Percentiles rank a stretch among this genome's conserved stretches.
Evolutionary conservation across 64 coral and sea anemone species (phyloP).

Genomic region (Montipora efflorescens): DNA sequence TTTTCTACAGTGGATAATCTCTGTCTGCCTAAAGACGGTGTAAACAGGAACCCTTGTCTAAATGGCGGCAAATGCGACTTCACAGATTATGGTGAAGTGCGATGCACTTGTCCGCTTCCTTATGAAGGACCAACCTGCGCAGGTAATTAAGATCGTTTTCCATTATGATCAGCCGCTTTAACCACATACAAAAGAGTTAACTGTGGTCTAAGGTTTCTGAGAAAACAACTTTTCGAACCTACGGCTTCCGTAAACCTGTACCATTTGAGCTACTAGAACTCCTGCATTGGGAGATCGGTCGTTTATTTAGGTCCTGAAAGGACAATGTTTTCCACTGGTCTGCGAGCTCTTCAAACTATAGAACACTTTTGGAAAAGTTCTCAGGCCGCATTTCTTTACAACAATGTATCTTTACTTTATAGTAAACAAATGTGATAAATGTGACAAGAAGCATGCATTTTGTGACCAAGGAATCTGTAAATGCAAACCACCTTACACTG

Average conservation of each 20-base stretch:
- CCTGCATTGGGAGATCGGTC: too few relatives aligned
- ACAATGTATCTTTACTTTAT: not conserved
- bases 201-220: too few relatives aligned
- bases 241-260: too few relatives aligned
- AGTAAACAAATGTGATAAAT: slow-evolving; percentile 84
- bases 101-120: slow-evolving; percentile 53
- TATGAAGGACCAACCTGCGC: slow-evolving; percentile 76
- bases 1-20: slow-evolving; percentile 70
- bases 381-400: too few relatives aligned
- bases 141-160: not conserved
- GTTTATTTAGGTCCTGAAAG: too few relatives aligned
- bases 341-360: too few relatives aligned
- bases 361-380: too few relatives aligned
- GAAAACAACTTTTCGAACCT: too few relatives aligned
- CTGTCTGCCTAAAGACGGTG: slow-evolving; percentile 80
- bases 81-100: slow-evolving; percentile 29
- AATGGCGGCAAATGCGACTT: slow-evolving; percentile 78
- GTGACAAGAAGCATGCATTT: slow-evolving; percentile 61
- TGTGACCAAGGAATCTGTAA: slow-evolving; percentile 69
- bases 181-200: too few relatives aligned
- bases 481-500: slow-evolving; percentile 66
- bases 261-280: too few relatives aligned
- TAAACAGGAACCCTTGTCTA: slow-evolving; percentile 69
- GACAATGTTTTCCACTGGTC: too few relatives aligned
- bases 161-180: too few relatives aligned